phyloP scores from a whole-genome alignment of 2,113 vertebrate species.

The Acinonyx jubatus region DNA sequence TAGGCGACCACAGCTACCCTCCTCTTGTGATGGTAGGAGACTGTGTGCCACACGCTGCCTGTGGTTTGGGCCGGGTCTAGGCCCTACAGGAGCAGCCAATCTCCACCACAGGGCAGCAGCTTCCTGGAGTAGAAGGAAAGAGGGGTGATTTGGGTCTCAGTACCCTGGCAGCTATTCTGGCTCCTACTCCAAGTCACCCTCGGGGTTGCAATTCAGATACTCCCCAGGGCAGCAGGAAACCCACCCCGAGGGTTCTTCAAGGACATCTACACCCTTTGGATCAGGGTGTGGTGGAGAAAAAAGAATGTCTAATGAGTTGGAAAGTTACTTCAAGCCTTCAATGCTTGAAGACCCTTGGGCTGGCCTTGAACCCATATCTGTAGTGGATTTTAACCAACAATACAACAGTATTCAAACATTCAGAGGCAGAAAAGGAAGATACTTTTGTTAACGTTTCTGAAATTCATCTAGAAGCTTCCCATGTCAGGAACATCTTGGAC shows the following conservation, averaged over 20 bases:
- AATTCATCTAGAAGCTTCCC: conserved; percentile 79
- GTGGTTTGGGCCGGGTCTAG: conserved; percentile 79
- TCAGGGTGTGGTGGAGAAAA: conserved; percentile 91
- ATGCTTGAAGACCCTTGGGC: conserved; percentile 95
- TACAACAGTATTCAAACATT: conserved; percentile 88
- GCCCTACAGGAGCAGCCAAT: conserved; percentile 80
- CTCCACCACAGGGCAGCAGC: conserved; percentile 79
- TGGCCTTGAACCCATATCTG: conserved; percentile 90
- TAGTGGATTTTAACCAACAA: conserved; percentile 89
- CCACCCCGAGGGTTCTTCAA: conserved; percentile 87
- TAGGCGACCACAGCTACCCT: conserved; percentile 67
- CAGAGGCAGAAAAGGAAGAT: conserved; percentile 91
- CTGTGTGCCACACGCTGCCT: conserved; percentile 81
- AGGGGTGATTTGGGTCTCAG: conserved; percentile 78
- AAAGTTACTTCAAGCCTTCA: conserved; percentile 94
- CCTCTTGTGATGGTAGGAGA: conserved; percentile 82
- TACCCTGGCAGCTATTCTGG: conserved; percentile 79
- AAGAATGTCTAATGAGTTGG: conserved; percentile 91
- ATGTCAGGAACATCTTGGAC: conserved; percentile 83
- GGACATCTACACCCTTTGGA: conserved; percentile 93
- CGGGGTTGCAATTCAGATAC: conserved; percentile 80
- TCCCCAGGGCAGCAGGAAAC: conserved; percentile 82
- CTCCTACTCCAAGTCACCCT: conserved; percentile 81
- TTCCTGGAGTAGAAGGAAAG: conserved; percentile 40
- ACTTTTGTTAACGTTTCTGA: conserved; percentile 89